A percentile compares a stretch with the other conserved stretches of the same genome.
Evolutionary conservation across 2,888 invertebrate genomes (phyloP).

Genomic region (Eurois occulta): DNA sequence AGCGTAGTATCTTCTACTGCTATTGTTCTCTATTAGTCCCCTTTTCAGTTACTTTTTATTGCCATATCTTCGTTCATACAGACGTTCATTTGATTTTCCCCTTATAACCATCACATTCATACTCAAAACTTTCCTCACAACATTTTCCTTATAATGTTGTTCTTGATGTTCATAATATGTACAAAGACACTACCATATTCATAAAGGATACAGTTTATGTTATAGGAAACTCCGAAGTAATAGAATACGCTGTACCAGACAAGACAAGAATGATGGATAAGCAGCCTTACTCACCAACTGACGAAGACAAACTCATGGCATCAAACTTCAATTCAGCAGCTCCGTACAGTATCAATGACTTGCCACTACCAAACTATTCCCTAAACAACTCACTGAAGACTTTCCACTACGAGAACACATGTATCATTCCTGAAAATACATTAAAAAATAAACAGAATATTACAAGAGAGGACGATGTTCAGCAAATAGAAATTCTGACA

Average conservation of each 20-base stretch:
- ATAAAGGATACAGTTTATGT: slow-evolving; percentile 70
- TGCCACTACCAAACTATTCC: slow-evolving; percentile 91
- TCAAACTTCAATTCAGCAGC: slow-evolving; percentile 83
- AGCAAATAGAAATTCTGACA: slow-evolving; percentile 87
- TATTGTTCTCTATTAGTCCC: background rate
- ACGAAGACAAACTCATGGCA: slow-evolving; percentile 88
- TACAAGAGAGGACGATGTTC: slow-evolving; percentile 86
- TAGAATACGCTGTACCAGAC: slow-evolving; percentile 90
- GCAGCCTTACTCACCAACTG: slow-evolving; percentile 88
- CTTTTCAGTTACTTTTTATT: background rate
- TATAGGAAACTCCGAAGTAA: slow-evolving; percentile 85
- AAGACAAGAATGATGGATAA: slow-evolving; percentile 87
- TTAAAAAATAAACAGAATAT: slow-evolving; percentile 86
- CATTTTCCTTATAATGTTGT: background rate
- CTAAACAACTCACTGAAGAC: slow-evolving; percentile 90
- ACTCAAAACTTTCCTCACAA: background rate
- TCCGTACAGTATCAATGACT: slow-evolving; percentile 84
- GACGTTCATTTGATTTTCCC: background rate
- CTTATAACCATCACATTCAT: background rate
- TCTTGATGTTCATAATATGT: background rate
- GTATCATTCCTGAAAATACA: slow-evolving; percentile 87
- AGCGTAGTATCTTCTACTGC: background rate
- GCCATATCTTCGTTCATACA: background rate
- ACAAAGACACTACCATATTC: slow-evolving; percentile 18
- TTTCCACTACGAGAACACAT: slow-evolving; percentile 88